Base-by-base conservation (phyloP, 2,888 invertebrate genomes). In the Trichogramma evanescens region DNA sequence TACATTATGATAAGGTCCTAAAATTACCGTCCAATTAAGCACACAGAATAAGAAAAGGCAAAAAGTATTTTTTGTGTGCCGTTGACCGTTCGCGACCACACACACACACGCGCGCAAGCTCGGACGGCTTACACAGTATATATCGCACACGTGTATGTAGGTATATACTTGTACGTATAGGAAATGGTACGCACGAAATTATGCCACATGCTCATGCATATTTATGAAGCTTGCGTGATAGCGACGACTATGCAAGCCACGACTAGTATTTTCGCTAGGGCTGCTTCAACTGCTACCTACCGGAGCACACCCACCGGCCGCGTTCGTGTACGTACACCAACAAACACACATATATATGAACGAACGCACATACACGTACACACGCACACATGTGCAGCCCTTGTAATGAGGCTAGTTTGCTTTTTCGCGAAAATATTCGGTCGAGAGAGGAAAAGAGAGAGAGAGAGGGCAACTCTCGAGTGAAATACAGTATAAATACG, bases 181-280 rank as follows among this genome's bases (percentile, higher is more conserved):
- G 39, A 9, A 54, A 38, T 4, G 50, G 52, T 50, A 58, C 61
- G 49, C 63, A 58, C 60, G 56, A 58, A 63, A 63, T 63, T 61
- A 63, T 63, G 61, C 63, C 63, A 61, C 58, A 61, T 54, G 56
- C 61, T 63, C 61, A 61, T 63, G 58, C 57, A 63, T 63, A 63
- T 63, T 61, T 58, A 63, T 63, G 56, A 63, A 50, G 45, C 44
- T 61, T 55, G 63, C 61, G 61, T 61, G 63, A 54, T 46, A 43
- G 40, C 45, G 26, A 26, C 26, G 26, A 26, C 26, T 26, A 26
- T 26, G 26, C 26, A 26, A 26, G 26, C 26, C 26, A 26, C 26
- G 26, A 26, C 26, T 26, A 26, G 26, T 26, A 26, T 26, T 26
- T 26, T 26, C 26, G 26, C 26, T 26, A 26, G 26, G 26, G 13